Conservation (phyloP, 2,888 invertebrate genomes). For the Hyppa rectilinea region DNA sequence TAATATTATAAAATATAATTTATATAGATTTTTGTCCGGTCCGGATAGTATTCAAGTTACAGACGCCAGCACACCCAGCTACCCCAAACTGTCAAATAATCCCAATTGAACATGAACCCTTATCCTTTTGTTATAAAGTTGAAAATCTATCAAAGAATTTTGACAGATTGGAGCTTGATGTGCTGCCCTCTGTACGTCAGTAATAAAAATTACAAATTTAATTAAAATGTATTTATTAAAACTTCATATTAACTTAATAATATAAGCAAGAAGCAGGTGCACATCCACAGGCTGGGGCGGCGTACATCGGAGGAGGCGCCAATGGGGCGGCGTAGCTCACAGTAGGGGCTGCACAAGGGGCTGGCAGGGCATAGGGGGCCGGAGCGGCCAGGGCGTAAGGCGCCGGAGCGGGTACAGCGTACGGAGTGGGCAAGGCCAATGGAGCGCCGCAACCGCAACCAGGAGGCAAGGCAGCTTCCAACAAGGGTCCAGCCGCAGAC, state of each 20-base stretch:
- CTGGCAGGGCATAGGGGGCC: constrained; percentile 17
- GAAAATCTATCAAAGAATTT: no score
- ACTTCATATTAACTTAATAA: not conserved
- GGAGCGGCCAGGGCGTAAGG: constrained; percentile 17
- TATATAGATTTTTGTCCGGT: no score
- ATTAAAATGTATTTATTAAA: constrained; percentile 30
- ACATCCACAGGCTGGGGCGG: constrained; percentile 49
- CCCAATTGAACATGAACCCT: no score
- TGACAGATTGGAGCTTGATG: no score
- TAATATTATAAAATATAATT: no score
- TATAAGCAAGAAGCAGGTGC: constrained; percentile 8
- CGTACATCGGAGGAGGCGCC: constrained; percentile 47
- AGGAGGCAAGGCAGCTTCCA: constrained; percentile 69
- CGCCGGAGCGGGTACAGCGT: constrained; percentile 7
- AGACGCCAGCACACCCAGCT: no score
- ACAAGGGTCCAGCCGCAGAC: constrained; percentile 73
- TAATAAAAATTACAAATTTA: not conserved
- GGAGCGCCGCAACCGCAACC: constrained; percentile 36
- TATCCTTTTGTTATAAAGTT: no score
- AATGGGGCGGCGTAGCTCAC: constrained; percentile 31
- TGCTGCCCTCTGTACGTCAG: no score
- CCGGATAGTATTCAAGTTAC: no score
- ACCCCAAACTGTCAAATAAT: no score
- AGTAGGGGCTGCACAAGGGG: constrained; percentile 34
- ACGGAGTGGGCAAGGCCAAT: constrained; percentile 28